These are phyloP conservation scores for Erpobdella octoculata DNA, from an alignment of 2,888 invertebrate genomes.

Conservation along the genomic window DNA sequence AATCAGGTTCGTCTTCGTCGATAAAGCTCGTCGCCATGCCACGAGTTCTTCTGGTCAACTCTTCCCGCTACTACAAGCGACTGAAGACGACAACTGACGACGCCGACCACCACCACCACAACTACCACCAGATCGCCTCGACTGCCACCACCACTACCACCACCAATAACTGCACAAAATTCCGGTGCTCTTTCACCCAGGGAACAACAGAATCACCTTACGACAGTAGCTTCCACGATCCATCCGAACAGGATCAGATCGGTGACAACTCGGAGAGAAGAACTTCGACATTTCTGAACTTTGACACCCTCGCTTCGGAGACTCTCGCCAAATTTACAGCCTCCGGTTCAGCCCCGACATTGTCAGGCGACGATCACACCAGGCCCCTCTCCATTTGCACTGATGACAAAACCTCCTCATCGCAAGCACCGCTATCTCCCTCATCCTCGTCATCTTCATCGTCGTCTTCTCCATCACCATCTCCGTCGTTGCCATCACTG, in stretches of 20 bases:
- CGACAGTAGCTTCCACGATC: too few species aligned
- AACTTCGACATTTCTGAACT: not conserved
- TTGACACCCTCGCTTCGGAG: not conserved
- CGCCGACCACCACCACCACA: too few species aligned
- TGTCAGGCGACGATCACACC: not conserved
- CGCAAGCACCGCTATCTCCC: constrained; percentile 19
- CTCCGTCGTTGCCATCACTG: not conserved
- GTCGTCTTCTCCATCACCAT: constrained; percentile 23
- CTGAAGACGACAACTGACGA: too few species aligned
- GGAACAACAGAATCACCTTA: too few species aligned
- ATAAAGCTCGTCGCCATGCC: too few species aligned
- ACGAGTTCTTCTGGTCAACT: not conserved
- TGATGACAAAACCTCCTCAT: not conserved
- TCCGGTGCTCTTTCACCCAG: too few species aligned
- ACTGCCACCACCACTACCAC: too few species aligned
- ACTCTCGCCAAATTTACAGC: too few species aligned
- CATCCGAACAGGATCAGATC: not conserved
- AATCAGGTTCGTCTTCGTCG: not conserved
- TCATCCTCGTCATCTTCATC: constrained; percentile 21
- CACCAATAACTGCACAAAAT: too few species aligned
- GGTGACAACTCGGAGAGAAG: not conserved
- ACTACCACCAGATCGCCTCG: too few species aligned
- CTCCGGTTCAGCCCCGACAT: not conserved
- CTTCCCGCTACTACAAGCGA: not conserved
- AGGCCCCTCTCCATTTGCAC: not conserved